These are phyloP conservation scores for Diplazon laetatorius DNA, from an alignment of 2,888 invertebrate species.

Conservation along the genomic window DNA sequence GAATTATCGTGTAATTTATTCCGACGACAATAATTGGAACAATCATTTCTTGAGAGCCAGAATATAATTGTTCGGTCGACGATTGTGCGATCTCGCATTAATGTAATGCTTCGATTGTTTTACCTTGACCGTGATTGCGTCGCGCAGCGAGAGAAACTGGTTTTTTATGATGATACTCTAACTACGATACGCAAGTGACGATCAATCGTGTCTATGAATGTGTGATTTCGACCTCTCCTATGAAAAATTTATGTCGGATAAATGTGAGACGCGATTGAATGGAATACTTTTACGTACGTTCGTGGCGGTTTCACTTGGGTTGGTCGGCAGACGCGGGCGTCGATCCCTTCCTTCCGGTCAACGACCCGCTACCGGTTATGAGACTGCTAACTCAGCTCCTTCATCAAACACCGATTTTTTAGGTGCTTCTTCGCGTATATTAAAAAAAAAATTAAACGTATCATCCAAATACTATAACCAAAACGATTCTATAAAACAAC, in stretches of 20 bases:
- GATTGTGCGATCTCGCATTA: background rate
- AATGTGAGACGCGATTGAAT: background rate
- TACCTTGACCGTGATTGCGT: background rate
- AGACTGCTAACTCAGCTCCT: background rate
- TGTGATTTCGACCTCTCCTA: too few species aligned
- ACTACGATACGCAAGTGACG: too few species aligned
- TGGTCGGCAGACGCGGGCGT: conserved; percentile 20
- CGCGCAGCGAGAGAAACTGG: too few species aligned
- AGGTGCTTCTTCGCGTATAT: background rate
- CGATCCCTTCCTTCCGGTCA: conserved; percentile 48
- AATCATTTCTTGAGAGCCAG: background rate
- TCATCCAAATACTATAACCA: too few species aligned
- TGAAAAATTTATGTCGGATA: background rate
- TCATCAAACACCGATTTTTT: conserved; percentile 7
- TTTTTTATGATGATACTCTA: too few species aligned
- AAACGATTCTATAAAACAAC: too few species aligned
- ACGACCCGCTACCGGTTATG: conserved; percentile 54
- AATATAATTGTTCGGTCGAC: background rate
- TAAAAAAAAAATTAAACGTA: background rate
- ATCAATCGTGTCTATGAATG: too few species aligned
- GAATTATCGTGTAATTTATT: background rate
- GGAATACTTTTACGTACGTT: conserved; percentile 6
- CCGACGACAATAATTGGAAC: too few species aligned
- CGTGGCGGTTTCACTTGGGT: conserved; percentile 13
- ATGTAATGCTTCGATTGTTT: background rate